Base-by-base conservation (phyloP, 2,113 vertebrate genomes). In the Bombycilla garrulus region DNA sequence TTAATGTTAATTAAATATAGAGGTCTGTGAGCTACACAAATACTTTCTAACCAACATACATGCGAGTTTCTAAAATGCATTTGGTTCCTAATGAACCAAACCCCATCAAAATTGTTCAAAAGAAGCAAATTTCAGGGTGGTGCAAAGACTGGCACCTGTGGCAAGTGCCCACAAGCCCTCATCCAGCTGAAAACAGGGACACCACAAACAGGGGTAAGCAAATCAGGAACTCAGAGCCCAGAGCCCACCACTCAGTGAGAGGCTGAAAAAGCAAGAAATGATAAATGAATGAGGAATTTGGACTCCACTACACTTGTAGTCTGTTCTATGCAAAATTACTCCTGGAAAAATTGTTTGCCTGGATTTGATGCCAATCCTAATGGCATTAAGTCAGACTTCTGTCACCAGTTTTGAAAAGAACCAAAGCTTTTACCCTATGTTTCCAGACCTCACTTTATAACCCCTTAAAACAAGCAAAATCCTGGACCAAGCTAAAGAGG, bases 1-100 rank as follows among this genome's bases (percentile, higher is more conserved):
- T 95, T 91, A 24, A 83, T 0, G 0, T 77, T 95, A 92, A 96
- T 94, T 94, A 94, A 97, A 96, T 67, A 35, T 20, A 91, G 54
- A 73, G 54, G 58, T 90, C 73, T 69, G 40, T 4, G 42, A 92
- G 82, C 74, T 70, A 66, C 50, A n/a, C 50, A 94, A 88, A 91
- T 31, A 45, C 10, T 1, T 77, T 62, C 58, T 54, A 69, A 65
- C 35, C 50, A 80, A 47, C 12, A 4, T 5, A 65, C 3, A 22
- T 2, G 0, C 8, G 24, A 29, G 31, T 58, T 89, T 89, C 60
- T 56, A 28, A 66, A 64, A 77, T 17, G 26, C 20, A 40, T 71
- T 86, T 60, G 10, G 15, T 44, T 74, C 65, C 47, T 51, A 67
- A 74, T 7, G 20, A 65, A 50, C 35, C 5, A 24, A 40, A 50